Base-by-base conservation (phyloP, 1,140 invertebrate species). In the Trachymyrmex cornetzi region DNA sequence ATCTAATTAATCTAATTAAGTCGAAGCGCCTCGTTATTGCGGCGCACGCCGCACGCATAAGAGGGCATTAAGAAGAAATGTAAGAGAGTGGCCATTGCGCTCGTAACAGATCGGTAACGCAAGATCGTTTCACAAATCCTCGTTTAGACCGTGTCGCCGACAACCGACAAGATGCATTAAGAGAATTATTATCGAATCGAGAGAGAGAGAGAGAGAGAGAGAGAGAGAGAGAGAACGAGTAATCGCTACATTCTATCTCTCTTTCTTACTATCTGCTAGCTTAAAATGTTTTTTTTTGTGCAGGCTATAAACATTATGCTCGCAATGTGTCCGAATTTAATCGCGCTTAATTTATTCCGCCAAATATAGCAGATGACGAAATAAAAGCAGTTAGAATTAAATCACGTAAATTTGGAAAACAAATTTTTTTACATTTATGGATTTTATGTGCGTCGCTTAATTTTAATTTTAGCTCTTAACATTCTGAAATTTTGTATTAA, bases 1-100 rank as follows among this genome's bases (percentile, higher is more conserved):
- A 92, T 91, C 91, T 94, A 94, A 94, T 94, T 94, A 94, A 94
- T 94, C 93, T 93, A 94, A 94, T 94, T 94, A 94, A 94, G 86
- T 89, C 88, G 85, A 85, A 92, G 69, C 79, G 90, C 64, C 90
- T 92, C 89, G 93, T 92, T 93, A 93, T 80, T 87, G 91, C 90
- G 88, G 90, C 90, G 88, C 92, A 89, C 87, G 90, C 89, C 87
- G 82, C 88, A 89, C 87, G 88, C 84, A 88, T 77, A 87, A 91
- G 67, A 81, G 80, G 53, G 64, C 82, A 87, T 84, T 77, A 74
- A 16, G 44, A 64, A 34, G 57, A 89, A 90, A 89, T 74, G 61
- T 66, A 55, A 75, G 55, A 61, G 48, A 66, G n/a, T 64, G 72
- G n/a, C 44, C 57, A 38, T 59, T 72, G 64, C 50, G 71, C 64